These are phyloP conservation scores for Micronycteris hirsuta DNA, from an alignment of 2,113 vertebrate genomes.

Conservation along the genomic window DNA sequence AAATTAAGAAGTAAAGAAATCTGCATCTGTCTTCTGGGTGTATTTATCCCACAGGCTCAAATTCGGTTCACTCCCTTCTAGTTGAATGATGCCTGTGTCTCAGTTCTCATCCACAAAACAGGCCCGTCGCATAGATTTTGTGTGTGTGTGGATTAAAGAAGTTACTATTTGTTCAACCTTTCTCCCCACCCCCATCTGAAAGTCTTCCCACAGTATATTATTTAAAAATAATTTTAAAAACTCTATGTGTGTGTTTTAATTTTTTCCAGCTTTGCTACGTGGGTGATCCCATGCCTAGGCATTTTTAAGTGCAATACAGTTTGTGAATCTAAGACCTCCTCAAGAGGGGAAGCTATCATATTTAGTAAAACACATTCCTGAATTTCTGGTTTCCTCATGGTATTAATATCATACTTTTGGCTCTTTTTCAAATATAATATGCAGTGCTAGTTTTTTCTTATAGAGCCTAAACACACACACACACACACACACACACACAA, in stretches of 20 bases:
- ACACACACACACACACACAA: too few species aligned
- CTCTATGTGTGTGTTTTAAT: constrained; percentile 23
- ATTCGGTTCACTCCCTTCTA: background rate
- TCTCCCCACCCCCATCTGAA: background rate
- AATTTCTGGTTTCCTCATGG: background rate
- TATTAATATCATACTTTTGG: background rate
- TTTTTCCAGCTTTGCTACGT: constrained; percentile 20
- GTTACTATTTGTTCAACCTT: background rate
- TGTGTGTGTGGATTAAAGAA: background rate
- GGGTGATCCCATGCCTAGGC: background rate
- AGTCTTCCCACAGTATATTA: background rate
- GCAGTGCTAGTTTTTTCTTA: background rate
- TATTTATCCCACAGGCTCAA: background rate
- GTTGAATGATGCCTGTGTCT: background rate
- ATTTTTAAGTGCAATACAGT: background rate
- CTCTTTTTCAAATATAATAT: background rate
- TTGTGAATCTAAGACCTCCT: constrained; percentile 7
- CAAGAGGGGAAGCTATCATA: background rate
- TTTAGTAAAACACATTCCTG: background rate
- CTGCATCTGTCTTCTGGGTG: background rate
- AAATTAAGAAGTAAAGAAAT: background rate
- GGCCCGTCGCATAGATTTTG: background rate
- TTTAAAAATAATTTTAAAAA: background rate
- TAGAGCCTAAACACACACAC: background rate
- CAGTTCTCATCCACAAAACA: background rate